Conservation (phyloP, 2,888 invertebrate species). For the Clivina fossor region DNA sequence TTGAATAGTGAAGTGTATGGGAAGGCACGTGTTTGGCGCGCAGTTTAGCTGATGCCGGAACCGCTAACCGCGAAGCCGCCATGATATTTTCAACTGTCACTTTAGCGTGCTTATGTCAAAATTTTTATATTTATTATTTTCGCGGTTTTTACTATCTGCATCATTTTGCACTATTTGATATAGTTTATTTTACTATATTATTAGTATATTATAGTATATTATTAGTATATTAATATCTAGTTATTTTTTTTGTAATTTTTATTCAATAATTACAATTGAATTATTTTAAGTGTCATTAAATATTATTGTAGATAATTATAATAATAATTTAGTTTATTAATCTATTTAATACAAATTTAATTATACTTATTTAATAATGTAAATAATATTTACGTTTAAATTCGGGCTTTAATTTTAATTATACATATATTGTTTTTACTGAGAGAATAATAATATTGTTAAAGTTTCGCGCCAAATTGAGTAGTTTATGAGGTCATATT, state of each 20-base stretch:
- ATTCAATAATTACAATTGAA: no score
- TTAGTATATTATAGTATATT: conserved; percentile 11
- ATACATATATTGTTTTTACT: no score
- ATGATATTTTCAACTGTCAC: conserved; percentile 32
- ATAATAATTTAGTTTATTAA: no score
- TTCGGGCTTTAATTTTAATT: no score
- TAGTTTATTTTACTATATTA: background rate
- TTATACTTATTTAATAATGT: no score
- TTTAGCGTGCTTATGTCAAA: conserved; percentile 23
- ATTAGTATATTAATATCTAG: conserved; percentile 5
- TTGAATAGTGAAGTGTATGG: conserved; percentile 7
- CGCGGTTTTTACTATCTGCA: background rate
- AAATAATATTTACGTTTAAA: no score
- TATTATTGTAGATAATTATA: conserved; percentile 8
- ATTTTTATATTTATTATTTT: conserved; percentile 4
- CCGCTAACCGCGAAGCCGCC: conserved; percentile 31
- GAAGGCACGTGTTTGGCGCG: conserved; percentile 35
- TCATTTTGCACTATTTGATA: background rate
- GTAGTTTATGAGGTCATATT: no score
- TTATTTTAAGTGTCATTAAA: background rate
- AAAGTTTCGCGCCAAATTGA: no score
- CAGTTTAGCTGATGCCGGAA: conserved; percentile 33
- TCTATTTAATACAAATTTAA: no score
- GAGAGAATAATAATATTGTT: no score
- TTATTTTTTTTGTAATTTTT: background rate